These are phyloP conservation scores for Noctua fimbriata DNA, from an alignment of 2,888 invertebrate species.

Conservation along the genomic window DNA sequence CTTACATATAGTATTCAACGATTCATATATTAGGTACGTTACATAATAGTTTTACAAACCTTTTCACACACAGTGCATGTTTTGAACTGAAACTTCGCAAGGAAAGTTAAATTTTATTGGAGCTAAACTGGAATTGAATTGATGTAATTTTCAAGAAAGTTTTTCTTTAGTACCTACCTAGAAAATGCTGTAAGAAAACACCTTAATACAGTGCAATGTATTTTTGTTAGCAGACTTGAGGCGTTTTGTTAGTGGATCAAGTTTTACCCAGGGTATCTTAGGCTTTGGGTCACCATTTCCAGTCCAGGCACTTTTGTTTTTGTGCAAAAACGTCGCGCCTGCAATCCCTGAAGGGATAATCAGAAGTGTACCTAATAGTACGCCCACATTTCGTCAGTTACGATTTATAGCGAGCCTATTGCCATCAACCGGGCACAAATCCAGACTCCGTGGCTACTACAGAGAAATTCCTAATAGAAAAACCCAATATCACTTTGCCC, in stretches of 20 bases:
- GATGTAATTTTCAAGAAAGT: conserved; percentile 6
- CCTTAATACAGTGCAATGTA: neutral
- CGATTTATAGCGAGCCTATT: too few relatives aligned
- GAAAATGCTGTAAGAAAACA: conserved; percentile 2
- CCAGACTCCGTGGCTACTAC: too few relatives aligned
- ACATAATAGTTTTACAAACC: conserved; percentile 19
- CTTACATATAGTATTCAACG: conserved; percentile 15
- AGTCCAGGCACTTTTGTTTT: neutral
- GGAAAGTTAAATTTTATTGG: conserved; percentile 34
- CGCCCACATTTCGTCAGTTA: too few relatives aligned
- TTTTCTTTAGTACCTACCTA: neutral
- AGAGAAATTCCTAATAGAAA: too few relatives aligned
- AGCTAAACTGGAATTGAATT: conserved; percentile 20
- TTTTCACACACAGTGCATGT: conserved; percentile 6
- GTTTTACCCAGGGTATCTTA: neutral
- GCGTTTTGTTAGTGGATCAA: neutral
- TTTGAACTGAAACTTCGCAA: conserved; percentile 38
- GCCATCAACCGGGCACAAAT: too few relatives aligned
- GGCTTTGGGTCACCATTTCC: neutral
- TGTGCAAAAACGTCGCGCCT: too few relatives aligned
- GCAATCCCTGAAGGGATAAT: too few relatives aligned
- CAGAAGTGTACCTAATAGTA: too few relatives aligned
- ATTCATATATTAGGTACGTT: conserved; percentile 21
- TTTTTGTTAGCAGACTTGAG: neutral
- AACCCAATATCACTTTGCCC: too few relatives aligned